Percentiles rank a stretch among this genome's conserved stretches.
Evolutionary conservation across 2,888 invertebrate genomes (phyloP).

Genomic region (Apodemia hepburni): DNA sequence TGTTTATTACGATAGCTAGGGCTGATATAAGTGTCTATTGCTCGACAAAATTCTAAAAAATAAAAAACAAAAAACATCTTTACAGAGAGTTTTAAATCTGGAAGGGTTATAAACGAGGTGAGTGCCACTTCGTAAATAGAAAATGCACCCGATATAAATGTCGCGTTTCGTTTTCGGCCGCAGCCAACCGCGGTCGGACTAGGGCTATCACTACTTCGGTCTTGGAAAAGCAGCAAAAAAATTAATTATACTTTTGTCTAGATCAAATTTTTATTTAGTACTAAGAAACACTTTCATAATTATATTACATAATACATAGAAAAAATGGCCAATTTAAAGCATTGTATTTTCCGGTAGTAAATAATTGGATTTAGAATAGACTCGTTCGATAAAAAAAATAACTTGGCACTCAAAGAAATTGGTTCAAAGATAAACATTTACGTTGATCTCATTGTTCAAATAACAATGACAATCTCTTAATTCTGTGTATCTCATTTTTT

Average conservation of each 20-base stretch:
- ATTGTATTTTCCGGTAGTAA: no score
- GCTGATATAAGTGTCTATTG: background rate
- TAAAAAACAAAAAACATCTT: background rate
- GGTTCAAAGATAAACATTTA: no score
- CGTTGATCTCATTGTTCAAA: no score
- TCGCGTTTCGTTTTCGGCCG: constrained; percentile 44
- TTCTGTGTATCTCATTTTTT: background rate
- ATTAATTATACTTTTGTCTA: no score
- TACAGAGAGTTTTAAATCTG: background rate
- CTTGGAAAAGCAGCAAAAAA: no score
- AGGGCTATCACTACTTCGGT: background rate
- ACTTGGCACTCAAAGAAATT: no score
- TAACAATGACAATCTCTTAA: background rate
- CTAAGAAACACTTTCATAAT: no score
- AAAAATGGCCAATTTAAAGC: no score
- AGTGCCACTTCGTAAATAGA: constrained; percentile 55
- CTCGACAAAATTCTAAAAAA: background rate
- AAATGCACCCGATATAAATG: constrained; percentile 68
- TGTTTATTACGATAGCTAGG: background rate
- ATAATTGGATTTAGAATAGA: no score
- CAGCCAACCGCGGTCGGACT: constrained; percentile 26
- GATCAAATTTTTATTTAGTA: no score
- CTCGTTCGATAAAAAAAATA: no score
- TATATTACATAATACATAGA: no score
- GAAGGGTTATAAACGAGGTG: constrained; percentile 14